Base-by-base conservation (phyloP, 64 coral and sea anemone species). In the Porites lutea region DNA sequence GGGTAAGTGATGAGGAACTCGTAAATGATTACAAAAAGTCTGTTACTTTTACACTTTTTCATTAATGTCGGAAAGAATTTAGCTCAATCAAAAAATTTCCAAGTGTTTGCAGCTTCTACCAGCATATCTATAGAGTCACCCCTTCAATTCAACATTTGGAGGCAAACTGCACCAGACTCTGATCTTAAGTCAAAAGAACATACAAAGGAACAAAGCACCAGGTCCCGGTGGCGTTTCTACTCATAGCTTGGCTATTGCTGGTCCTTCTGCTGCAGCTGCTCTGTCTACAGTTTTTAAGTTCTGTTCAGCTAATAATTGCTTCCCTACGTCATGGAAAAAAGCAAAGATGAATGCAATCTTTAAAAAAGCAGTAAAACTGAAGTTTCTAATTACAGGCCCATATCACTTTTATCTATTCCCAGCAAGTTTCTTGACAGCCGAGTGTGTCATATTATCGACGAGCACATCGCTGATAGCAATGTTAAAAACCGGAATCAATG, bases 401-500 rank as follows among this genome's bases (percentile, higher is more conserved):
- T 83, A 65, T 83, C 80, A 46, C 59, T 81, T 27, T 19, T 65
- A 22, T 64, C 43, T 5, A 53, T 71, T 15, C 82, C 83, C 50
- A 87, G 66, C 53, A 87, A 87, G 52, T 11, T 72, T 54, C 18
- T 87, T 7, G 48, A 87, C 51, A 68, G 71, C 71, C 65, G 55
- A 19, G 83, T 87, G 16, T 85, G 82, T 59, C 22, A 85, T 14
- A 85, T 85, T 67, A 67, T 85, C 16, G 60, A 85, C 48, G 60
- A 68, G 13, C 57, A 60, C 27, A 46, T 85, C 7, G 49, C 43
- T 85, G 12, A 85, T 52, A 52, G 11, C 23, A 20, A 11, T 8
- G 18, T 71, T 3, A 72, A 71, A 21, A 87, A 12, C 52, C 64
- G 19, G 71, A 12, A 68, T 20, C 83, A 72, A 54, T 72, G 83